phyloP scores from a whole-genome alignment of 2,797 vertebrate genomes.

The Enteromius fasciolatus region DNA sequence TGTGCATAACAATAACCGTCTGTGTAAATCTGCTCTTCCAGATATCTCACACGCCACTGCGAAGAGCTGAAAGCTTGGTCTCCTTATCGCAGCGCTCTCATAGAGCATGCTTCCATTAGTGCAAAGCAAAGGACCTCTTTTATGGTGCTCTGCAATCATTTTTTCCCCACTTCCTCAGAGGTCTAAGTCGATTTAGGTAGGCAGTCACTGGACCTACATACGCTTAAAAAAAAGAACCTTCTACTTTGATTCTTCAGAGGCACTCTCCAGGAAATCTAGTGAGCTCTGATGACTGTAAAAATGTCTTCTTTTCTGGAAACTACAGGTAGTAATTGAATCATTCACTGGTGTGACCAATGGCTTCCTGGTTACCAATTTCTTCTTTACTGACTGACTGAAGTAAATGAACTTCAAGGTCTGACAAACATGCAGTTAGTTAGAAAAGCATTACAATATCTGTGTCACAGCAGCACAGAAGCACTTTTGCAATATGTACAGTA shows the following conservation, averaged over 20 bases:
- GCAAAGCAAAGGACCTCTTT: not conserved
- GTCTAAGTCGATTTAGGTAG: not conserved
- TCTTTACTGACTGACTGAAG: not conserved
- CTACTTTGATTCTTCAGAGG: constrained; percentile 1
- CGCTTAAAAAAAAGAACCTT: constrained; percentile 10
- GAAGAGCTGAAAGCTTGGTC: constrained; percentile 2
- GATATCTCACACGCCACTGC: not conserved
- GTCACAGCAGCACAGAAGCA: not conserved
- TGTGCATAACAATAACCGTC: not conserved
- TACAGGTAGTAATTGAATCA: constrained; percentile 70
- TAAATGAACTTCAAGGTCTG: not conserved
- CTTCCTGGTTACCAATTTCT: not conserved
- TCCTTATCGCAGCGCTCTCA: not conserved
- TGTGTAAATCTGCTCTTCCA: not conserved
- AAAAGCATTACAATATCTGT: not conserved
- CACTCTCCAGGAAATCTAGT: constrained; percentile 10
- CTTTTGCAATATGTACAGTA: not conserved
- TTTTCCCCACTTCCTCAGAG: not conserved
- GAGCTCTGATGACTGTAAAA: constrained; percentile 25
- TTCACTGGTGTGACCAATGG: constrained; percentile 28
- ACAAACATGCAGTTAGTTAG: not conserved
- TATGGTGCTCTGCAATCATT: constrained; percentile 21
- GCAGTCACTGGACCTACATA: not conserved
- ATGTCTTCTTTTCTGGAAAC: constrained; percentile 64
- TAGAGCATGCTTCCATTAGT: constrained; percentile 4